These are phyloP conservation scores for Sarcoramphus papa DNA, from an alignment of 2,797 vertebrate genomes.

Conservation along the genomic window DNA sequence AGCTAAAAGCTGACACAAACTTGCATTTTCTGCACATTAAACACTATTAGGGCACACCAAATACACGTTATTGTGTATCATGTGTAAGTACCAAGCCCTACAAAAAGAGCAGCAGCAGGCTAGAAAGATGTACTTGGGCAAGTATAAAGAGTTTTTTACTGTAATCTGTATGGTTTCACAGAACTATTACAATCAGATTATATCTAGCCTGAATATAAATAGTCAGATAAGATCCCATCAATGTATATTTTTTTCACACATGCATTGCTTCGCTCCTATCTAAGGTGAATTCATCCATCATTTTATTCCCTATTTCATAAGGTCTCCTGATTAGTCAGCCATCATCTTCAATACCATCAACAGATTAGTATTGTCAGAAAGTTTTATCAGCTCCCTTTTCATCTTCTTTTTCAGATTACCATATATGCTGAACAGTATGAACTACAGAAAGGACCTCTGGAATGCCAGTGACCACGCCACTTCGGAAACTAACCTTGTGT, in stretches of 20 bases:
- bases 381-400: background rate
- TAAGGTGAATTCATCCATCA: background rate
- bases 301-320: background rate
- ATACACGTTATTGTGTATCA: background rate
- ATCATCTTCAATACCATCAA: background rate
- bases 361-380: background rate
- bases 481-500: background rate
- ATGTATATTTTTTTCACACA: background rate
- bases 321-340: background rate
- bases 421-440: background rate
- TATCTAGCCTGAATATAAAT: background rate
- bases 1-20: background rate
- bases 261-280: background rate
- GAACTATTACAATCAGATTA: background rate
- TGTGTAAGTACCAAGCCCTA: background rate
- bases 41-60: background rate
- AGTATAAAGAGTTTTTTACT: background rate
- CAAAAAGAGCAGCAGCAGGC: background rate
- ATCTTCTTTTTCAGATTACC: background rate
- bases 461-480: background rate
- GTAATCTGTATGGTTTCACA: background rate
- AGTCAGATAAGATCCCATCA: background rate
- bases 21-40: background rate
- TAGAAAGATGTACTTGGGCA: background rate
- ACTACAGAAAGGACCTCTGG: background rate